Conservation (phyloP, 2,888 invertebrate species). For the Cosmopolites sordidus region DNA sequence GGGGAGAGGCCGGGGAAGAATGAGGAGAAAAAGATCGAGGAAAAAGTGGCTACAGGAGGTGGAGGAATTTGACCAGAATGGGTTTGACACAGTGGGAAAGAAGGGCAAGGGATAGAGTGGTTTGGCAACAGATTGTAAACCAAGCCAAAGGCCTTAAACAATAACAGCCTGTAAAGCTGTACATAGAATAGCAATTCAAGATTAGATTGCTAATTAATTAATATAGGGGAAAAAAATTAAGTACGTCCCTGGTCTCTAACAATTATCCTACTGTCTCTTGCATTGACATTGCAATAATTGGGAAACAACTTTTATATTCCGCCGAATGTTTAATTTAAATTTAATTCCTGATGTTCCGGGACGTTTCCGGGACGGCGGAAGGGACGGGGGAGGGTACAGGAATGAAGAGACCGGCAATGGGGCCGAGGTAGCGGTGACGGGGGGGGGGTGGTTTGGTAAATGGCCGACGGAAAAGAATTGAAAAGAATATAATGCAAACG, state of each 20-base stretch:
- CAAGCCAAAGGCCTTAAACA: too few relatives aligned
- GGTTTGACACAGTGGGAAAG: too few relatives aligned
- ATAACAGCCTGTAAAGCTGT: too few relatives aligned
- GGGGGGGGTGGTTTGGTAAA: not conserved
- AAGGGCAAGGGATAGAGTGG: too few relatives aligned
- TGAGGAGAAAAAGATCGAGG: too few relatives aligned
- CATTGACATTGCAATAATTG: slow-evolving; percentile 47
- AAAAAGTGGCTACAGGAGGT: too few relatives aligned
- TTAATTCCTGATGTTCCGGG: slow-evolving; percentile 39
- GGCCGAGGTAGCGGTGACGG: slow-evolving; percentile 7
- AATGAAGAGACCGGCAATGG: too few relatives aligned
- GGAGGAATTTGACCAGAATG: too few relatives aligned
- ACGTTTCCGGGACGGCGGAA: slow-evolving; percentile 3
- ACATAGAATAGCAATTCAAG: too few relatives aligned
- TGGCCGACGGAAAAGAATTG: slow-evolving; percentile 14
- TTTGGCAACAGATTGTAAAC: too few relatives aligned
- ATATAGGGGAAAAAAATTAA: not conserved
- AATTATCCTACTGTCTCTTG: slow-evolving; percentile 40
- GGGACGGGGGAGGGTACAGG: not conserved
- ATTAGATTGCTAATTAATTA: too few relatives aligned
- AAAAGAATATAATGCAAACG: slow-evolving; percentile 20
- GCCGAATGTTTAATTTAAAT: slow-evolving; percentile 44
- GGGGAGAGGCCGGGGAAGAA: too few relatives aligned
- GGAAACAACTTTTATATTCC: slow-evolving; percentile 43
- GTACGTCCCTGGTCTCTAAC: slow-evolving; percentile 27